phyloP scores from a whole-genome alignment of 2,888 invertebrate species.

The Pocota personata region DNA sequence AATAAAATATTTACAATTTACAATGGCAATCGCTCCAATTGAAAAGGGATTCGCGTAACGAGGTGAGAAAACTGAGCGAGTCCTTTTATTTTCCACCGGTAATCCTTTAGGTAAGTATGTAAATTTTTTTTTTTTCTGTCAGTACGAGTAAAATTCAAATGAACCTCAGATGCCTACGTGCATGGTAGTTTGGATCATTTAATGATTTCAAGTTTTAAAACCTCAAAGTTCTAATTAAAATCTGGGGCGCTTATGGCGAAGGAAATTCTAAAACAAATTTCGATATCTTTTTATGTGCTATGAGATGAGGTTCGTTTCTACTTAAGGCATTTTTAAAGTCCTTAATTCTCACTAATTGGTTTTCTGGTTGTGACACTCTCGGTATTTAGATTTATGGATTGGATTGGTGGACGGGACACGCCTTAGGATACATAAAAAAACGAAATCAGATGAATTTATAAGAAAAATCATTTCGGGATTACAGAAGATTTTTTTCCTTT shows the following conservation, averaged over 20 bases:
- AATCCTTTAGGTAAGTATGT: neutral
- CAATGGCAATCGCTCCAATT: conserved; percentile 2
- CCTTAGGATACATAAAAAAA: neutral
- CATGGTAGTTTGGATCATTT: neutral
- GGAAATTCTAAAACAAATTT: neutral
- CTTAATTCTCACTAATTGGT: conserved; percentile 51
- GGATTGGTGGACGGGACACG: neutral
- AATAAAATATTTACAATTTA: conserved; percentile 36
- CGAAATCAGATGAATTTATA: neutral
- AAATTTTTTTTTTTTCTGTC: neutral
- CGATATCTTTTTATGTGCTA: neutral
- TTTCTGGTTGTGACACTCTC: conserved; percentile 35
- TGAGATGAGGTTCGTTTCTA: neutral
- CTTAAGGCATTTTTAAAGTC: neutral
- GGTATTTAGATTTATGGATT: conserved; percentile 21
- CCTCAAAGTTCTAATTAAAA: conserved; percentile 29
- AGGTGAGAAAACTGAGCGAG: neutral
- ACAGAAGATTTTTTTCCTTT: neutral
- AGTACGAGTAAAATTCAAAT: neutral
- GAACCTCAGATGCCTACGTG: neutral
- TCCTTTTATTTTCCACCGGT: neutral
- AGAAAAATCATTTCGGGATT: neutral
- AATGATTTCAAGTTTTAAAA: neutral
- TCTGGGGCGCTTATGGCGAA: neutral
- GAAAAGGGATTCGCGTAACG: neutral